phyloP scores from a whole-genome alignment of 2,113 vertebrate genomes.

The Regulus satrapa region DNA sequence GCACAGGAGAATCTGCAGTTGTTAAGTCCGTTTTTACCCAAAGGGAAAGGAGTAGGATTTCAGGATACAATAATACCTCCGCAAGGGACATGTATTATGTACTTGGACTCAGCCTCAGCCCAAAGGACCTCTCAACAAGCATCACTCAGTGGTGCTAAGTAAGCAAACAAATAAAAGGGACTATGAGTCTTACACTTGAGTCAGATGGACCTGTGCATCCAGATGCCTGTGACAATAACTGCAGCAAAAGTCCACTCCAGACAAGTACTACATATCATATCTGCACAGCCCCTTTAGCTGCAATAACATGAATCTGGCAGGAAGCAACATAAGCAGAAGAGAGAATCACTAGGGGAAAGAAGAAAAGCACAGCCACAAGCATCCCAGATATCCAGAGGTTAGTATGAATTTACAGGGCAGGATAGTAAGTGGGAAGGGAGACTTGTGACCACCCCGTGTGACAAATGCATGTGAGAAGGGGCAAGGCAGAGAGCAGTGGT shows the following conservation, averaged over 20 bases:
- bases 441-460: neutral
- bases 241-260: neutral
- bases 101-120: neutral
- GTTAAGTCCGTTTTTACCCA: neutral
- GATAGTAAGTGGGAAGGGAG: neutral
- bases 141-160: neutral
- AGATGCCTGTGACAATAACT: neutral
- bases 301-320: neutral
- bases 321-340: neutral
- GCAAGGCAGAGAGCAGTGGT: neutral
- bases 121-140: neutral
- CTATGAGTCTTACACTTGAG: neutral
- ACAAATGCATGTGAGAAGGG: neutral
- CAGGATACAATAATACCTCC: neutral
- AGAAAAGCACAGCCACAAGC: neutral
- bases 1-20: neutral
- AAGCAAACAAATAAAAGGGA: neutral
- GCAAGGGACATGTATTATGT: neutral
- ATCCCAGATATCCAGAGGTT: neutral
- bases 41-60: neutral
- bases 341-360: neutral
- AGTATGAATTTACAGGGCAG: neutral
- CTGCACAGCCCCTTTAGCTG: neutral
- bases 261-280: neutral
- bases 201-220: neutral